phyloP scores from a whole-genome alignment of 2,113 vertebrate species.

The Colaptes auratus region DNA sequence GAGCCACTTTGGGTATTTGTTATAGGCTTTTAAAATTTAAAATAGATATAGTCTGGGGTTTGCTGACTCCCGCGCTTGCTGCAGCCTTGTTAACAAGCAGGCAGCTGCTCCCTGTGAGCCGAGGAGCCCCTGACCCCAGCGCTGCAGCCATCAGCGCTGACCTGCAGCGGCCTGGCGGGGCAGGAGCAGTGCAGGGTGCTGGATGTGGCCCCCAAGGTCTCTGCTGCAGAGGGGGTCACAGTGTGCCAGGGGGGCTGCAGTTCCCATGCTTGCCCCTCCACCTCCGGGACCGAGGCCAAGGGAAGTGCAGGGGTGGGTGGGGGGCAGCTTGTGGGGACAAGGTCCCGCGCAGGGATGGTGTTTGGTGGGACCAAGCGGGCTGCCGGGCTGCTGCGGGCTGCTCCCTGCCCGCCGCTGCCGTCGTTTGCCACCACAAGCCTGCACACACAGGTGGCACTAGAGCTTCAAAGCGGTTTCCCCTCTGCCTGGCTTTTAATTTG shows the following conservation, averaged over 20 bases:
- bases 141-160: not conserved
- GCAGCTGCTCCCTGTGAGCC: not conserved
- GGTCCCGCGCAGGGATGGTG: accelerated
- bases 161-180: not conserved
- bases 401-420: not conserved
- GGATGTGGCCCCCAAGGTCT: not conserved
- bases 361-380: accelerated
- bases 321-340: not conserved
- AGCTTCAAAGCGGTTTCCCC: not conserved
- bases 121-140: not conserved
- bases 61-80: not conserved
- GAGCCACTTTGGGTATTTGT: not conserved
- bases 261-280: accelerated
- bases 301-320: no score
- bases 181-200: accelerated
- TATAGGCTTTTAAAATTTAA: not conserved
- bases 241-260: not conserved
- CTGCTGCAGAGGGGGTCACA: accelerated
- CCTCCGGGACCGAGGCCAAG: accelerated
- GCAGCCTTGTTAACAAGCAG: not conserved
- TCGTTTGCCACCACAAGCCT: not conserved
- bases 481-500: not conserved
- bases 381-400: not conserved
- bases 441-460: constrained; percentile 26
- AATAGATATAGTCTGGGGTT: not conserved